A percentile compares a stretch with the other conserved stretches of the same genome.
These are phyloP conservation scores for Pseudomugil gertrudae DNA, from an alignment of 2,797 vertebrate species.

Conservation along the genomic window DNA sequence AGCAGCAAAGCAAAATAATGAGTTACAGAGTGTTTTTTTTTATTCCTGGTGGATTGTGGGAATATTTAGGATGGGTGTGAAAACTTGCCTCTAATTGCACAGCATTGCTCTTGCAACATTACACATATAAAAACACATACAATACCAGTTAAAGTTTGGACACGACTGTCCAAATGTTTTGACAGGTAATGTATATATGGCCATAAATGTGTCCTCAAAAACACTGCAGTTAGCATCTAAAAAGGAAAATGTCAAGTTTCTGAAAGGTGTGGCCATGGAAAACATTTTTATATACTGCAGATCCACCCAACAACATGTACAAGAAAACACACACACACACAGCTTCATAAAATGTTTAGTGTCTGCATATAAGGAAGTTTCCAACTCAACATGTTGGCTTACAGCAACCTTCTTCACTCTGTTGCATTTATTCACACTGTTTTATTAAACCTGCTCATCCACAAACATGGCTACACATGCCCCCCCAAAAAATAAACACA, in stretches of 20 bases:
- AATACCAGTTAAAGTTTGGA: too few species aligned
- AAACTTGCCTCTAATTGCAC: conserved; percentile 52
- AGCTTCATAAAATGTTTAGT: background rate
- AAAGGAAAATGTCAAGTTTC: conserved; percentile 41
- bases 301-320: conserved; percentile 39
- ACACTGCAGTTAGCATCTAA: conserved; percentile 23
- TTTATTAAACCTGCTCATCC: conserved; percentile 30
- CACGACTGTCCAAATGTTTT: too few species aligned
- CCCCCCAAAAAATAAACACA: conserved; percentile 24
- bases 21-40: conserved; percentile 48
- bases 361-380: background rate
- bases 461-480: background rate
- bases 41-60: conserved; percentile 42
- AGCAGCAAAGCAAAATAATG: conserved; percentile 49
- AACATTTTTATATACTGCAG: conserved; percentile 42
- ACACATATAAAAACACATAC: conserved; percentile 18
- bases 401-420: conserved; percentile 22
- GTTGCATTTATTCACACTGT: conserved; percentile 49
- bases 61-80: conserved; percentile 50
- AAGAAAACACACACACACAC: conserved; percentile 8
- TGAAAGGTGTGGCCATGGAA: conserved; percentile 64
- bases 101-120: conserved; percentile 35
- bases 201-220: conserved; percentile 14
- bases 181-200: background rate
- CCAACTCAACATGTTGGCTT: conserved; percentile 26